Conservation (phyloP, 2,888 invertebrate genomes). For the Micropterix aruncella region DNA sequence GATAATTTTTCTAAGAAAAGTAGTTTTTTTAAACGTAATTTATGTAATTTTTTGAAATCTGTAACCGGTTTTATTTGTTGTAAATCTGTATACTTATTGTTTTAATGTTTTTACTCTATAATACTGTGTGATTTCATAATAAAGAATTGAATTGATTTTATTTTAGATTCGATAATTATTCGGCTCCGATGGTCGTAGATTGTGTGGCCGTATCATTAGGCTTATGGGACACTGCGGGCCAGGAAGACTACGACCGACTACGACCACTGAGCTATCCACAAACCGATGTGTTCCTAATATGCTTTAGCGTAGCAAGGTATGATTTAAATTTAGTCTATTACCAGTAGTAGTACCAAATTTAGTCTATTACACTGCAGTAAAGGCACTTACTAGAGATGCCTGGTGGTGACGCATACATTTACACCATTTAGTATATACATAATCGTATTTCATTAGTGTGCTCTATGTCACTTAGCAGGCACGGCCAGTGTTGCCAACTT, state of each 20-base stretch:
- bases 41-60: no score
- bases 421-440: no score
- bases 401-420: not conserved
- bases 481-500: no score
- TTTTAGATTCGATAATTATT: slow-evolving; percentile 93
- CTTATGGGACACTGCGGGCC: slow-evolving; percentile 96
- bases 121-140: no score
- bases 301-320: slow-evolving; percentile 87
- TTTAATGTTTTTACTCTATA: no score
- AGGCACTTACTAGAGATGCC: not conserved
- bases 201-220: slow-evolving; percentile 94
- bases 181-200: slow-evolving; percentile 97
- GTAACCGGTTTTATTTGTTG: no score
- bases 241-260: slow-evolving; percentile 94
- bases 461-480: no score
- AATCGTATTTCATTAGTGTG: no score
- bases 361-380: not conserved
- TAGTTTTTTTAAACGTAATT: no score
- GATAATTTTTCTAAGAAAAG: no score
- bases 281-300: slow-evolving; percentile 98
- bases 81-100: no score
- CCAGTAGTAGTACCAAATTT: not conserved
- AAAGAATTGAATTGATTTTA: not conserved
- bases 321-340: no score
- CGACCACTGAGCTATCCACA: slow-evolving; percentile 96